These are phyloP conservation scores for Capricornis sumatraensis DNA, from an alignment of 2,113 vertebrate species.

Conservation along the genomic window DNA sequence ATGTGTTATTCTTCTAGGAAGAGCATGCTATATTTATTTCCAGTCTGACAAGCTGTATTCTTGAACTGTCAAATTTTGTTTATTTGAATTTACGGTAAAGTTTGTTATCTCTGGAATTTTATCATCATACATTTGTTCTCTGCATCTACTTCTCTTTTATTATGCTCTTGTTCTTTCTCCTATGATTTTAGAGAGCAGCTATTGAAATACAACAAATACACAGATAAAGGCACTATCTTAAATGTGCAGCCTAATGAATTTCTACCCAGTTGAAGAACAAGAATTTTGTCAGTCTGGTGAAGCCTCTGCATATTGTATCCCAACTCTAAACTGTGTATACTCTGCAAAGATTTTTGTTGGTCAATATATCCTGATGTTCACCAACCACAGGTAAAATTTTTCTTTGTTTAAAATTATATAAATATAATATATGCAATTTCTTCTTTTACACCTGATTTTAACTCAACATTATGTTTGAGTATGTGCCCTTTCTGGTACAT, in stretches of 20 bases:
- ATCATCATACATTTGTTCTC: not conserved
- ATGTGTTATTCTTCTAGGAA: not conserved
- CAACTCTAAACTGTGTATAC: not conserved
- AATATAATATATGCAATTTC: not conserved
- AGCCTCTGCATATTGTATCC: rapidly evolving
- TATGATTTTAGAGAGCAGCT: not conserved
- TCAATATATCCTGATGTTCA: not conserved
- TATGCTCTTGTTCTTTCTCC: not conserved
- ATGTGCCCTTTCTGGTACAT: not conserved
- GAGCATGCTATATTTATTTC: not conserved
- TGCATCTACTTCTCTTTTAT: not conserved
- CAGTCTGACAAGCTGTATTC: not conserved
- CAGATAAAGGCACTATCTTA: not conserved
- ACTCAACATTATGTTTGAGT: not conserved
- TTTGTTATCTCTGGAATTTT: not conserved
- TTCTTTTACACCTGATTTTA: not conserved
- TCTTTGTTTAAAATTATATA: not conserved
- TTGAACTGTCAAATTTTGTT: not conserved
- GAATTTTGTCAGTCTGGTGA: not conserved
- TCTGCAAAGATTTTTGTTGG: not conserved
- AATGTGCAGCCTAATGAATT: not conserved
- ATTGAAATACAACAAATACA: not conserved
- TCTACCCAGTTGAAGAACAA: not conserved
- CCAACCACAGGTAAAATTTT: not conserved
- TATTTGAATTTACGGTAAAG: not conserved